A percentile compares a stretch with the other conserved stretches of the same genome.
Conservation (phyloP, 2,113 vertebrate species). For the Megaceryle torquata region DNA sequence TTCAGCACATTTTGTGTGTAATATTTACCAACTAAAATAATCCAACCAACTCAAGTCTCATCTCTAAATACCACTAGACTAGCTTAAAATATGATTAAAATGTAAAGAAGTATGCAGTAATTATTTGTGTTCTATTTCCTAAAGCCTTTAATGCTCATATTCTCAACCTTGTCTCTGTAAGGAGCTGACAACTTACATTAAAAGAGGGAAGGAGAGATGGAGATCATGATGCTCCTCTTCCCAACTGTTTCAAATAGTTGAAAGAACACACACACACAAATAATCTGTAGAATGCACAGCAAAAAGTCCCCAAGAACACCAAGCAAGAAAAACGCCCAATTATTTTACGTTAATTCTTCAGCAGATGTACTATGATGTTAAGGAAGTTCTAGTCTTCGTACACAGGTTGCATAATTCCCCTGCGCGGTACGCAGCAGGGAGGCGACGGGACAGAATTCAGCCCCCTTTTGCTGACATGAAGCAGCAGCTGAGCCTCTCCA, state of each 20-base stretch:
- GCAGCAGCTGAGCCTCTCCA: not conserved
- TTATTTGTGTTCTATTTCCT: not conserved
- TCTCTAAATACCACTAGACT: not conserved
- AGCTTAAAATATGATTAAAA: not conserved
- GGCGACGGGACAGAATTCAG: not conserved
- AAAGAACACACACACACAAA: not conserved
- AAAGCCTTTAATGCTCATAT: not conserved
- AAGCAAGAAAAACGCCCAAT: not conserved
- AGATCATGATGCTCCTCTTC: not conserved
- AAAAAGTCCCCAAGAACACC: not conserved
- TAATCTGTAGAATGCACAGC: not conserved
- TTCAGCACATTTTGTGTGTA: not conserved
- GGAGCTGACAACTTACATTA: not conserved
- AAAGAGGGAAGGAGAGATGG: not conserved
- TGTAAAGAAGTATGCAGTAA: not conserved
- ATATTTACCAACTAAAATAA: not conserved
- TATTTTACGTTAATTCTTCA: not conserved
- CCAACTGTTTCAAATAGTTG: not conserved
- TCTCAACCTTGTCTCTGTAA: not conserved
- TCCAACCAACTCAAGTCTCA: not conserved
- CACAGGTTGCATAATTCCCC: not conserved
- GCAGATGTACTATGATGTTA: fast-evolving
- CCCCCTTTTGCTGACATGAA: not conserved
- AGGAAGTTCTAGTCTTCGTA: not conserved
- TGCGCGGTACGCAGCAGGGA: not conserved